A percentile compares a stretch with the other conserved stretches of the same genome.
phyloP scores from a whole-genome alignment of 1,140 invertebrate species.

The Cryptotermes secundus region DNA sequence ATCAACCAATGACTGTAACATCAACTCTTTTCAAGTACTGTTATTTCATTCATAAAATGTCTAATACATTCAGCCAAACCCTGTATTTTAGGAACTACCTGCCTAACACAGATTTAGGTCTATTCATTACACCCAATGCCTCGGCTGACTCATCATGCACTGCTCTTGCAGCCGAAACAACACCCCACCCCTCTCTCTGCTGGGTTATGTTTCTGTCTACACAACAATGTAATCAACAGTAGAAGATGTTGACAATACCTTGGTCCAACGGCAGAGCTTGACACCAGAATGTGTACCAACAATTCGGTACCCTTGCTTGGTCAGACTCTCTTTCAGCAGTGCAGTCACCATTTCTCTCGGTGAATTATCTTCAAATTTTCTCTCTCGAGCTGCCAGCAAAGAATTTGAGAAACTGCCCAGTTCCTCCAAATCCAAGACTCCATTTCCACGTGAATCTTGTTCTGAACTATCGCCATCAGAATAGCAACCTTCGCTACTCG shows the following conservation, averaged over 20 bases:
- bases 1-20: too few species aligned
- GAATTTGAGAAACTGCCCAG: slow-evolving; percentile 1
- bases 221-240: too few species aligned
- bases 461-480: slow-evolving; percentile 1
- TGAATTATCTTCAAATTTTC: background rate
- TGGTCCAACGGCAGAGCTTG: slow-evolving; percentile 67
- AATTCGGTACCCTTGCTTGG: slow-evolving; percentile 65
- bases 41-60: too few species aligned
- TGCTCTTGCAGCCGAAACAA: too few species aligned
- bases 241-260: slow-evolving; percentile 45
- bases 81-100: too few species aligned
- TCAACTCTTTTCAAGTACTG: too few species aligned
- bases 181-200: too few species aligned
- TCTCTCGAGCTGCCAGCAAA: slow-evolving; percentile 5
- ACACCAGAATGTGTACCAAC: slow-evolving; percentile 65
- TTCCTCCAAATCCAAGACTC: slow-evolving; percentile 30
- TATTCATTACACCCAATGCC: too few species aligned
- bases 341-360: slow-evolving; percentile 57
- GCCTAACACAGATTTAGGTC: too few species aligned
- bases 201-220: too few species aligned
- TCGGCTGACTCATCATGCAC: too few species aligned
- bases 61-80: too few species aligned
- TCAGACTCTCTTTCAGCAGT: slow-evolving; percentile 53
- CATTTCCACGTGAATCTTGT: slow-evolving; percentile 7
- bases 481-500: slow-evolving; percentile 14